Percentiles rank a stretch among this genome's conserved stretches.
Evolutionary conservation across 1,140 invertebrate species (phyloP).

Genomic region (Diploscapter pachys): DNA sequence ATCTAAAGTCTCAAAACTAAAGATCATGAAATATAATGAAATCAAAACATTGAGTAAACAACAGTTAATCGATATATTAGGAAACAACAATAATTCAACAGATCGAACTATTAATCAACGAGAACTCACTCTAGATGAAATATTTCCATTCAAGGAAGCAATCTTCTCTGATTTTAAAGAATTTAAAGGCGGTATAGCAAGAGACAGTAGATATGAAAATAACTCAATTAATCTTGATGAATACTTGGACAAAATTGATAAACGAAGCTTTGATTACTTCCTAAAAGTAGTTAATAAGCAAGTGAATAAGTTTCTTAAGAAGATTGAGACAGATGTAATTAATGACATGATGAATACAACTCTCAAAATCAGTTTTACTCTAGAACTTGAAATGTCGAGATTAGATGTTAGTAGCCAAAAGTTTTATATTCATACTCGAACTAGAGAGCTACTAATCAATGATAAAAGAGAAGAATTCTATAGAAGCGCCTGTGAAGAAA

Average conservation of each 20-base stretch:
- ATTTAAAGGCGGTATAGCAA: constrained; percentile 20
- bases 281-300: neutral
- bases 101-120: too few relatives aligned
- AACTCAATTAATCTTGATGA: too few relatives aligned
- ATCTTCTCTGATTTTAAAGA: constrained; percentile 34
- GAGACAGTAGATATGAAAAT: too few relatives aligned
- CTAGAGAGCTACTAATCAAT: too few relatives aligned
- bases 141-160: constrained; percentile 8
- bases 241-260: too few relatives aligned
- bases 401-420: neutral
- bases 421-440: neutral
- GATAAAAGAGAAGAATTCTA: constrained; percentile 42
- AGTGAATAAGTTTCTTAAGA: constrained; percentile 1
- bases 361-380: constrained; percentile 39
- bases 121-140: neutral
- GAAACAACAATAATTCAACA: too few relatives aligned
- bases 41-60: neutral
- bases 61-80: neutral
- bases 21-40: too few relatives aligned
- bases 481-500: constrained; percentile 34
- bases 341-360: constrained; percentile 39
- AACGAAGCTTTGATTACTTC: constrained; percentile 4
- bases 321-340: constrained; percentile 29
- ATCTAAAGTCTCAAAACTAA: too few relatives aligned
- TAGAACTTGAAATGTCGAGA: constrained; percentile 26